Evolutionary conservation across 2,888 invertebrate species (phyloP).

Genomic region (Oxycera nigricornis): DNA sequence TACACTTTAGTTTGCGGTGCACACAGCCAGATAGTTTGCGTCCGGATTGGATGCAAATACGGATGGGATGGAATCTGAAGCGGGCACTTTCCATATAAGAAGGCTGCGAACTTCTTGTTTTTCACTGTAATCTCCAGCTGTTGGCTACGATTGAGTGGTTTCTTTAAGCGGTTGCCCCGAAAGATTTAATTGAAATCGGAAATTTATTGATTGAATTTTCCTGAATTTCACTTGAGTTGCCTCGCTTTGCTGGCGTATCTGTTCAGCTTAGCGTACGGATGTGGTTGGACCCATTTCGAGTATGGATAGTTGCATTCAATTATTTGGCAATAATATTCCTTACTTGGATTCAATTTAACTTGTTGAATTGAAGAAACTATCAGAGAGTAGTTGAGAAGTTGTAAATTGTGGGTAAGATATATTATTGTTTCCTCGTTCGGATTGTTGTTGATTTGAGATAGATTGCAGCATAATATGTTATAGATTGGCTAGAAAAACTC

Average conservation of each 20-base stretch:
- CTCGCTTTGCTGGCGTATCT: background rate
- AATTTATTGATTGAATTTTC: constrained; percentile 46
- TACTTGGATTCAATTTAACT: constrained; percentile 35
- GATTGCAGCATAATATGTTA: no score
- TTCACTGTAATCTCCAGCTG: constrained; percentile 44
- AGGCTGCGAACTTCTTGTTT: constrained; percentile 12
- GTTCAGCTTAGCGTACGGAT: background rate
- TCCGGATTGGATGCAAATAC: constrained; percentile 4
- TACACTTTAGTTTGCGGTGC: background rate
- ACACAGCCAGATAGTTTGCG: background rate
- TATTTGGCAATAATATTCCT: constrained; percentile 33
- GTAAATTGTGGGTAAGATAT: constrained; percentile 10
- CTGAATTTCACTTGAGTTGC: constrained; percentile 19
- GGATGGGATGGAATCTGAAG: background rate
- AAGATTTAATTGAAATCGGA: constrained; percentile 48
- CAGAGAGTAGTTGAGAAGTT: constrained; percentile 6
- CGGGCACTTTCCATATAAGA: background rate
- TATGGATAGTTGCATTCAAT: constrained; percentile 35
- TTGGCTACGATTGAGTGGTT: constrained; percentile 49
- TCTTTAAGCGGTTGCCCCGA: constrained; percentile 44
- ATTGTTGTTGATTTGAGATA: no score
- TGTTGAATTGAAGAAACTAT: constrained; percentile 37
- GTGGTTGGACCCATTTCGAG: constrained; percentile 7
- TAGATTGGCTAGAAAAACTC: no score
- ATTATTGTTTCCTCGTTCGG: background rate